A percentile compares a stretch with the other conserved stretches of the same genome.
phyloP scores from a whole-genome alignment of 2,888 invertebrate species.

The Chrysolina americana region DNA sequence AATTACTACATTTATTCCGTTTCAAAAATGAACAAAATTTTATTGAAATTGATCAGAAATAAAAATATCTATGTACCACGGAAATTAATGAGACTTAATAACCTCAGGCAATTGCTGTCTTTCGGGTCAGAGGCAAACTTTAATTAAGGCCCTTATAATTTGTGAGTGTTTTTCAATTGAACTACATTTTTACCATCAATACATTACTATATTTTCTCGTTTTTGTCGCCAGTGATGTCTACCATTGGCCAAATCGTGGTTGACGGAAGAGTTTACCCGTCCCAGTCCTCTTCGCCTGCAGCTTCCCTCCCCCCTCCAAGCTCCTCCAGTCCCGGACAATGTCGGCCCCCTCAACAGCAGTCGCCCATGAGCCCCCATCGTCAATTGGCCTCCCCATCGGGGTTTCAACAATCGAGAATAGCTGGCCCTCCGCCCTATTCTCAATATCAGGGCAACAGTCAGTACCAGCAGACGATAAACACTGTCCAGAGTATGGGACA shows the following conservation, averaged over 20 bases:
- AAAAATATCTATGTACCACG: too few species aligned
- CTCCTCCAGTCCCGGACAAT: conserved; percentile 64
- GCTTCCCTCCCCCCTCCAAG: conserved; percentile 50
- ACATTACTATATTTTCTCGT: background rate
- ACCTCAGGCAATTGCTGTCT: too few species aligned
- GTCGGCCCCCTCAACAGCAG: conserved; percentile 67
- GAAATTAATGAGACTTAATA: too few species aligned
- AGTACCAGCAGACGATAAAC: conserved; percentile 52
- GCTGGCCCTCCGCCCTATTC: conserved; percentile 51
- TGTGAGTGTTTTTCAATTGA: too few species aligned
- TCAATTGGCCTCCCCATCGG: conserved; percentile 56
- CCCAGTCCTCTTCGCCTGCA: conserved; percentile 69
- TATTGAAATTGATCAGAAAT: too few species aligned
- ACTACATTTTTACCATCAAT: background rate
- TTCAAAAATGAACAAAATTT: too few species aligned
- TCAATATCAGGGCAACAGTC: conserved; percentile 45
- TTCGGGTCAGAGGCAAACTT: too few species aligned
- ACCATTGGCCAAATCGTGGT: conserved; percentile 87
- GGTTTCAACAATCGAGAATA: conserved; percentile 49
- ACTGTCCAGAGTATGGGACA: conserved; percentile 61
- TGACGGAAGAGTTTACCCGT: conserved; percentile 85
- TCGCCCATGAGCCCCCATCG: conserved; percentile 58
- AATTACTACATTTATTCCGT: too few species aligned
- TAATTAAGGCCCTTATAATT: too few species aligned
- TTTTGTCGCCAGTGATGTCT: conserved; percentile 75